Evolutionary conservation across 2,113 vertebrate species (phyloP).

Genomic region (Alectura lathami): DNA sequence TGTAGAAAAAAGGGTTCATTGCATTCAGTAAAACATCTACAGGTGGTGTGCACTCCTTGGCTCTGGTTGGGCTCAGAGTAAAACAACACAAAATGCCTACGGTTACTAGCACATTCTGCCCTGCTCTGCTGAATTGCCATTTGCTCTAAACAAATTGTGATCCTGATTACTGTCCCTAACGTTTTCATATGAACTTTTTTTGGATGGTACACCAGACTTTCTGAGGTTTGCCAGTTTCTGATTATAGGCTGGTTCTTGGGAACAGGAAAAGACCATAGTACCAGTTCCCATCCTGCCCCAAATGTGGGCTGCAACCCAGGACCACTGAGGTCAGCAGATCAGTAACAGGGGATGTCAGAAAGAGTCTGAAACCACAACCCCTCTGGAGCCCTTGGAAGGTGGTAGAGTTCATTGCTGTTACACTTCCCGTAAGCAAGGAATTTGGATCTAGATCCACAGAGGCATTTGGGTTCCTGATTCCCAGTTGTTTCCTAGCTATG

Average conservation of each 20-base stretch:
- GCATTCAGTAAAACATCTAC: conserved; percentile 39
- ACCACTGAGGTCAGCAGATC: conserved; percentile 43
- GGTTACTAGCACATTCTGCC: conserved; percentile 19
- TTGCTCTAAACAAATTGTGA: conserved; percentile 22
- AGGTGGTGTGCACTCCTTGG: conserved; percentile 49
- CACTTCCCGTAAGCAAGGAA: conserved; percentile 19
- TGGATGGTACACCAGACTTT: not conserved
- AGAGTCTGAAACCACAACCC: not conserved
- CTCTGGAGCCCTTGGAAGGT: not conserved
- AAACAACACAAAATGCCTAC: conserved; percentile 46
- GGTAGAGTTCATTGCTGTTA: conserved; percentile 3
- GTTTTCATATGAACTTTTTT: conserved; percentile 12
- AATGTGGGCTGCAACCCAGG: conserved; percentile 1
- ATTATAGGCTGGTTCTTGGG: conserved; percentile 45
- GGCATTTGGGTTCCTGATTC: not conserved
- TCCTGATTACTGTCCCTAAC: not conserved
- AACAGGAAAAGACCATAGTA: not conserved
- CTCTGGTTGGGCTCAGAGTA: not conserved
- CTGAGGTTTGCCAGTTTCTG: conserved; percentile 46
- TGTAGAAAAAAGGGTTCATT: not conserved
- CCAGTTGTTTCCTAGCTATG: not conserved
- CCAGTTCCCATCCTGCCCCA: not conserved
- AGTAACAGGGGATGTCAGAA: not conserved
- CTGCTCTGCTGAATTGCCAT: not conserved
- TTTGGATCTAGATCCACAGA: not conserved